These are phyloP conservation scores for Temnothorax curvispinosus DNA, from an alignment of 1,140 invertebrate species.

Conservation along the genomic window DNA sequence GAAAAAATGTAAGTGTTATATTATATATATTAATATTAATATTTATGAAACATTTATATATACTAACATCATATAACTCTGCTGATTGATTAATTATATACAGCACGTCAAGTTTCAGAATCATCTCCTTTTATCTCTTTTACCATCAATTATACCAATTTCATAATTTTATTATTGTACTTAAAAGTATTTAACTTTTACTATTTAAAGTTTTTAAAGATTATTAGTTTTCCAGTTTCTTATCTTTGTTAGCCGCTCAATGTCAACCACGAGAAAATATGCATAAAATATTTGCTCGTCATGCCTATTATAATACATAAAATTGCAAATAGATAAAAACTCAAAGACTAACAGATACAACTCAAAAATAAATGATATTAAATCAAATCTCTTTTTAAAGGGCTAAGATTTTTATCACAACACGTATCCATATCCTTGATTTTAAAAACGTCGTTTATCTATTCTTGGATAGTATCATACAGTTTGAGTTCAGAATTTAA, in stretches of 20 bases:
- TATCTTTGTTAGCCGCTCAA: background rate
- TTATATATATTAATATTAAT: background rate
- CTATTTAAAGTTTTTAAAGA: too few relatives aligned
- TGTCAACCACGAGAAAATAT: background rate
- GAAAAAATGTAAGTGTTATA: constrained; percentile 7
- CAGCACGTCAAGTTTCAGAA: too few relatives aligned
- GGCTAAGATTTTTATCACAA: background rate
- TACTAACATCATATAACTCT: background rate
- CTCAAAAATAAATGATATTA: background rate
- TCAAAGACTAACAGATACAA: background rate
- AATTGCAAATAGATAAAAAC: background rate
- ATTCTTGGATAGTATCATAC: background rate
- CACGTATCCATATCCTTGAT: background rate
- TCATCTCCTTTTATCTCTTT: background rate
- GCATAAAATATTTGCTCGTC: background rate
- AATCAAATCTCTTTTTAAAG: background rate
- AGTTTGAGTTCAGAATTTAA: background rate
- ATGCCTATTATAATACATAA: background rate
- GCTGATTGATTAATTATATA: background rate
- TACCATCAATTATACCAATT: background rate
- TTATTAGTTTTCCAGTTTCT: background rate
- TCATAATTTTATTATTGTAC: background rate
- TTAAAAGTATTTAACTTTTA: background rate
- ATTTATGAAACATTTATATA: background rate
- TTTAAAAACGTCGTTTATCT: background rate